Evolutionary conservation across 2,113 vertebrate genomes (phyloP).

Genomic region (Marcusenius ussheri): DNA sequence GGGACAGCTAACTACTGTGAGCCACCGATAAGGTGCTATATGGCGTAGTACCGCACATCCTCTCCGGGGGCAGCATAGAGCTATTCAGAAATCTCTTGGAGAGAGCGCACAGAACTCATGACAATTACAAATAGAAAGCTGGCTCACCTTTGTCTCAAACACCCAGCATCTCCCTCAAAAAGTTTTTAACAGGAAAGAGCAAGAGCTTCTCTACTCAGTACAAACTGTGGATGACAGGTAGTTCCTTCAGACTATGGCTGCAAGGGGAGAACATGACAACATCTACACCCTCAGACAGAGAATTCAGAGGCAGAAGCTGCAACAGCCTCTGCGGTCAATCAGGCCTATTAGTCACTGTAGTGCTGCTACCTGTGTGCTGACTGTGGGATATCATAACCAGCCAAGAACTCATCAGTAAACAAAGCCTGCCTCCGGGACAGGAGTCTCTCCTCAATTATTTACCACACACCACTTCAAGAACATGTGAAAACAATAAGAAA

Average conservation of each 20-base stretch:
- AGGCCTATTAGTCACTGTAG: background rate
- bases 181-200: background rate
- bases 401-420: slow-evolving; percentile 32
- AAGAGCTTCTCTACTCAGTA: background rate
- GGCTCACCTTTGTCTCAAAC: background rate
- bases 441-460: slow-evolving; percentile 44
- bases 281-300: background rate
- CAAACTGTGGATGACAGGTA: background rate
- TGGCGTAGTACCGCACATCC: background rate
- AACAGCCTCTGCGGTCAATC: background rate
- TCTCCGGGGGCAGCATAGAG: slow-evolving; percentile 3
- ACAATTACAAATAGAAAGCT: background rate
- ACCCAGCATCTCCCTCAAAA: background rate
- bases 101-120: background rate
- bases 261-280: slow-evolving; percentile 1
- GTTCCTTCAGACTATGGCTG: background rate
- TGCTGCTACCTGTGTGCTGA: slow-evolving; percentile 9
- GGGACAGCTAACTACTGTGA: slow-evolving; percentile 32
- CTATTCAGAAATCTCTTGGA: background rate
- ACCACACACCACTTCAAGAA: slow-evolving; percentile 27
- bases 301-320: slow-evolving; percentile 7
- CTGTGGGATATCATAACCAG: slow-evolving; percentile 34
- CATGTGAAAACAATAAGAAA: slow-evolving; percentile 29
- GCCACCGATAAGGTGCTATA: slow-evolving; percentile 43
- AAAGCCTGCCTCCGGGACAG: slow-evolving; percentile 33